Evolutionary conservation across 2,888 invertebrate genomes (phyloP), one percentile per base, ranked within the genome.

Genomic region (Parthenolecanium corni): DNA sequence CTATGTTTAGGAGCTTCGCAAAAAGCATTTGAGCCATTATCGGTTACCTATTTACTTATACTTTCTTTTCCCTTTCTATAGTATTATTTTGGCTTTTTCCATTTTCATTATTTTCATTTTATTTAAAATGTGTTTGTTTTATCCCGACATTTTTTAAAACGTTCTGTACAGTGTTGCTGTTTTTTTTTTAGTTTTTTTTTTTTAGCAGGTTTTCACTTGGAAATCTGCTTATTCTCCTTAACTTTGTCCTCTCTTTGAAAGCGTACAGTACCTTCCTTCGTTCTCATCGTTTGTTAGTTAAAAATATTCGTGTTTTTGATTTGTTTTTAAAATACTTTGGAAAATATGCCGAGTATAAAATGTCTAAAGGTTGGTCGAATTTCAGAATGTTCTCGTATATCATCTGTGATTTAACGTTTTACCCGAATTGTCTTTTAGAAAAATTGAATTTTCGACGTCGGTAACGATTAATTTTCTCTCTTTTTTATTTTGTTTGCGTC

Each of bases 1-100:
- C 4, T 51, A 61, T 49, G 21, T 49, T 51, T 61, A 49, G 51
- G 61, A 61, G 61, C 61, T 61, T 61, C 51, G 61, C 61, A 49
- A 49, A 61, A 51, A 61, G 36, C 44, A 40, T 24, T 42, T 46
- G 38, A 23, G 61, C 49, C 51, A 38, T 51, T 49, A 47, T 36
- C 49, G 47, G 61, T 61, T 61, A 61, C 61, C 61, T 47, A 40
- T 24, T 49, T 51, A 14, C 21, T 21, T 24, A 16, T 12, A 36
- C 3, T 25, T 61, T 21, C 23, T 51, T 44, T 51, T 51, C 40
- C 49, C 49, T 11, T 6, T 49, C 18, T 16, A 44, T 44, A 14
- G 9, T 44, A 3, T 23, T 11, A 20, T 49, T 49, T 14, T 49
- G 5, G 21, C 20, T 23, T 49, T 21, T 21, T 49, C 11, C 23